Evolutionary conservation across 1,140 invertebrate species (phyloP), one percentile per base, ranked within the genome.

Genomic region (Drosophila pallidifrons): DNA sequence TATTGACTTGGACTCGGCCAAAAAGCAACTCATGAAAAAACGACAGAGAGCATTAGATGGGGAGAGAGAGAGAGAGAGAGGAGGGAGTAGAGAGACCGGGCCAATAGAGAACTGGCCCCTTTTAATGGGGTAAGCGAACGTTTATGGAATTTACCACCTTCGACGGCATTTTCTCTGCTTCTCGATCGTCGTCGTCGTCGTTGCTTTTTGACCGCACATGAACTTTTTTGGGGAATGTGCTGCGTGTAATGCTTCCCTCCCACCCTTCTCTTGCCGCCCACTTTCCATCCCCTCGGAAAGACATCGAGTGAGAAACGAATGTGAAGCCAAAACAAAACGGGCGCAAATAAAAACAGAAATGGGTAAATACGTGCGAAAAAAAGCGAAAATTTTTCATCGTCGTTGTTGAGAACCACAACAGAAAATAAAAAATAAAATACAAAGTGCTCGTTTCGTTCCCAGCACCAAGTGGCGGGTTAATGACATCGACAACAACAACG

Each of bases 381-480:
- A 80, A 75, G 57, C 65, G 66, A 71, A 72, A 69, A 75, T 69
- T 64, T 57, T 32, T 64, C 20, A 25, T 25, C 20, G 20, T 25
- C 20, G 13, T 45, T 59, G 20, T 25, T 47, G 71, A 76, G 74
- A 76, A 79, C 25, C 60, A 83, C 66, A 83, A 65, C 57, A 83
- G 75, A 82, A 38, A 38, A 5, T 25, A 25, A 32, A 32, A 32
- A 32, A 8, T 8, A 32, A 32, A 32, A 32, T 32, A 25, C 20
- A 75, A 74, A 63, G 57, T 77, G 65, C 75, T 61, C 76, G 79
- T 80, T 87, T 87, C 76, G 79, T 88, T 87, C 80, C 81, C 79
- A 87, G 79, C 73, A 63, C 79, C 73, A 87, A 77, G 79, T 77
- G 79, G 64, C 60, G 55, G 82, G 82, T 87, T 82, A 88, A 82